Conservation (phyloP, 2,797 vertebrate genomes). For the Distichodus sexfasciatus region DNA sequence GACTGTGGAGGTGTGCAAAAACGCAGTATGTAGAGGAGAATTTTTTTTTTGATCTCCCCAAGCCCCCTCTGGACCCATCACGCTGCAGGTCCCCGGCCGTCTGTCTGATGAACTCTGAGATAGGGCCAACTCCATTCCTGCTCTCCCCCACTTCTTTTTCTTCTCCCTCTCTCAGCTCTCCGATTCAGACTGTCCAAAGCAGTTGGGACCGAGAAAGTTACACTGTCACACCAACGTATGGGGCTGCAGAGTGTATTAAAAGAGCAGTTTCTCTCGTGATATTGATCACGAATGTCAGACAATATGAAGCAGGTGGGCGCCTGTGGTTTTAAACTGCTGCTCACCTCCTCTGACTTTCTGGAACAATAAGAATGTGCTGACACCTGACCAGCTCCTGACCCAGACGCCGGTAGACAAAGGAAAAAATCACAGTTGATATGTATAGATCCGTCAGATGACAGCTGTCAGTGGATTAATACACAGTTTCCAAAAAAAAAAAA, state of each 20-base stretch:
- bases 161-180: constrained; percentile 4
- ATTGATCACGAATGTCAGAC: not conserved
- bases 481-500: no score
- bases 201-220: constrained; percentile 23
- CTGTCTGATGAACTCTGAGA: constrained; percentile 45
- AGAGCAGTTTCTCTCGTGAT: not conserved
- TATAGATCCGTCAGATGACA: not conserved
- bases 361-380: constrained; percentile 4
- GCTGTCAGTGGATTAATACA: not conserved
- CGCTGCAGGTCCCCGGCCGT: constrained; percentile 40
- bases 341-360: not conserved
- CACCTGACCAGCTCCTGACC: not conserved
- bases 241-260: constrained; percentile 1
- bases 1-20: no score
- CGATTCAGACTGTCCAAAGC: constrained; percentile 26
- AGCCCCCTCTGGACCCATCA: constrained; percentile 30
- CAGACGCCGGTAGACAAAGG: not conserved
- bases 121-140: constrained; percentile 41
- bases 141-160: constrained; percentile 18
- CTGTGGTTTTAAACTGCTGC: not conserved
- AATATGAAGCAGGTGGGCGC: constrained; percentile 30
- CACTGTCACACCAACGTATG: not conserved
- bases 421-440: constrained; percentile 11
- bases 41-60: no score
- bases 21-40: no score